phyloP scores from a whole-genome alignment of 92 coral and sea anemone species.

The Bergia sp. region DNA sequence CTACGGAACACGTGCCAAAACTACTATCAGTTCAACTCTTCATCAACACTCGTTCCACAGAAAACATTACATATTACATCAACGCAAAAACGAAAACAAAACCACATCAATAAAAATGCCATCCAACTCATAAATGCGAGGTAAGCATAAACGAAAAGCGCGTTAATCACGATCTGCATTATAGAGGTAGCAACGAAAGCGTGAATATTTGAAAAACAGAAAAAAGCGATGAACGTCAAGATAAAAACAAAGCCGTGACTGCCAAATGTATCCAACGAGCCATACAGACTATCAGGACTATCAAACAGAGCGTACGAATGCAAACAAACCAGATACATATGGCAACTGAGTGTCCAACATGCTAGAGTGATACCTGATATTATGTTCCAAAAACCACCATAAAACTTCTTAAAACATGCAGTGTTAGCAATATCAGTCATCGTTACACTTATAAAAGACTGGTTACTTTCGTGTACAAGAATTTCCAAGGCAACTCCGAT shows the following conservation, averaged over 20 bases:
- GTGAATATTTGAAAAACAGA: not conserved
- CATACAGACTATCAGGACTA: not conserved
- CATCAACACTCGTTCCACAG: too few relatives aligned
- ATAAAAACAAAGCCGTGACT: not conserved
- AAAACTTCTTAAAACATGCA: constrained; percentile 3
- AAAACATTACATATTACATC: too few relatives aligned
- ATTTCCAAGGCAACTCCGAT: constrained; percentile 16
- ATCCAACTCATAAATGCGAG: not conserved
- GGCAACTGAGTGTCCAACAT: not conserved
- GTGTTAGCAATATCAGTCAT: not conserved
- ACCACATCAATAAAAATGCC: too few relatives aligned
- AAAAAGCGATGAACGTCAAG: not conserved
- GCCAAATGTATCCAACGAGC: not conserved
- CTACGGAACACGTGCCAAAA: too few relatives aligned
- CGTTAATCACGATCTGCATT: not conserved
- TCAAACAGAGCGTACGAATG: not conserved
- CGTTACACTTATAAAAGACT: not conserved
- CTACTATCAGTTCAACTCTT: too few relatives aligned
- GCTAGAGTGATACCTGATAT: not conserved
- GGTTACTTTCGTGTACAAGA: not conserved
- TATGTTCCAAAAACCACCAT: constrained; percentile 6
- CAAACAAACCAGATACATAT: not conserved
- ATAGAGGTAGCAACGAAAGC: not conserved
- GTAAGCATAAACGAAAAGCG: not conserved
- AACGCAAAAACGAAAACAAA: too few relatives aligned